Evolutionary conservation across 2,888 invertebrate species (phyloP), one percentile per base, ranked within the genome.

Genomic region (Neoitamus cyanurus): DNA sequence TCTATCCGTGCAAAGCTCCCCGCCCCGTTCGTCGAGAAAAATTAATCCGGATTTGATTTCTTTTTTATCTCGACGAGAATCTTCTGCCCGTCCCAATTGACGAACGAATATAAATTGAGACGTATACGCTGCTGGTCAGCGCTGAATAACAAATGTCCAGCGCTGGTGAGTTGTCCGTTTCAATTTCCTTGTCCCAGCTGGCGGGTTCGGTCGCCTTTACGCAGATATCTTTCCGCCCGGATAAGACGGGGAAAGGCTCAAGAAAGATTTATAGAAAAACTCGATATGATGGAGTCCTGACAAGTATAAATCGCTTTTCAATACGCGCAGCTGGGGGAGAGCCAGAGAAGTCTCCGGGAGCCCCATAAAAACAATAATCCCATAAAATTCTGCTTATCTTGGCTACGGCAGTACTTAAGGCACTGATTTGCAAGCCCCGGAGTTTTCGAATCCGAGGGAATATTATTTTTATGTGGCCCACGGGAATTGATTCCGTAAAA

Each of bases 331-430:
- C 72, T n/a, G 36, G 20, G 30, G 42, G 42, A 30, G 34, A 48
- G 46, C 20, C n/a, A n/a, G n/a, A 5, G 5, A 28, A 31, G 4
- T 78, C 15, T 11, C 11, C 30, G 70, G 70, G 85, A 85, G 85
- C 86, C 86, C 87, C 87, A 87, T 87, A 87, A 87, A 87, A 87
- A 87, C 87, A 87, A 87, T 87, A 87, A 87, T 87, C 86, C 87
- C 87, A 87, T 87, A 87, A 87, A 87, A 87, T 87, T 87, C 87
- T 87, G 87, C 87, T 87, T 87, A 87, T 87, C 87, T 87, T 85
- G 87, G 86, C 87, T 83, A 4, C 46, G 37, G 15, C 70, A 83
- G 83, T 83, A 83, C 83, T 83, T 83, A 72, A 83, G 72, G 83
- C 83, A 83, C 72, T 83, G 83, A 83, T 83, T 83, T 83, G 70